Conservation (phyloP, 1,140 invertebrate genomes). For the Armadillidium nasatum region DNA sequence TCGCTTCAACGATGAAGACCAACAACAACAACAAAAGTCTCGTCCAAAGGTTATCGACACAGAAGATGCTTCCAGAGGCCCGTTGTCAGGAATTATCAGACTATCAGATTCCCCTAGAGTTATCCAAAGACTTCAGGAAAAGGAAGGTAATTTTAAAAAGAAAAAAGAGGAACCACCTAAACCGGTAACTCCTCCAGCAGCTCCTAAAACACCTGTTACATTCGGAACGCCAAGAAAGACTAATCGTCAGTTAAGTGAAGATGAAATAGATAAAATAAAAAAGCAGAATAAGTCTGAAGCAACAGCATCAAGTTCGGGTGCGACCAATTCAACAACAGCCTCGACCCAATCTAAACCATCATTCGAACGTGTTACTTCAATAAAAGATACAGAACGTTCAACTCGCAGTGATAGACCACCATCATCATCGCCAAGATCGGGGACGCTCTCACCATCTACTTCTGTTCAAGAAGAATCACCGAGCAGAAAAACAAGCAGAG, state of each 20-base stretch:
- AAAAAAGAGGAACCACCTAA: constrained; percentile 45
- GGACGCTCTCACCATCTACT: too few species aligned
- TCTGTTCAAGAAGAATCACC: constrained; percentile 47
- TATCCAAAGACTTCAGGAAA: constrained; percentile 71
- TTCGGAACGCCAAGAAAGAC: constrained; percentile 47
- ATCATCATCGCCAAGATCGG: constrained; percentile 45
- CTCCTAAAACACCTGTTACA: constrained; percentile 50
- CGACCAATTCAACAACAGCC: constrained; percentile 53
- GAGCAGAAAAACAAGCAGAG: constrained; percentile 41
- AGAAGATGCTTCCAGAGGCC: constrained; percentile 79
- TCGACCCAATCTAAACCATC: constrained; percentile 13
- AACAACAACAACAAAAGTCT: constrained; percentile 52
- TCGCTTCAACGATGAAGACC: constrained; percentile 41
- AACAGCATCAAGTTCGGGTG: constrained; percentile 51
- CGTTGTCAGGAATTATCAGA: constrained; percentile 64
- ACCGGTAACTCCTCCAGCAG: constrained; percentile 55
- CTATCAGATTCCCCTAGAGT: constrained; percentile 71
- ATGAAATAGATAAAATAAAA: constrained; percentile 83
- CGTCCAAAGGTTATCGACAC: constrained; percentile 78
- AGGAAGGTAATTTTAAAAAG: constrained; percentile 41
- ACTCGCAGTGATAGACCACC: constrained; percentile 48
- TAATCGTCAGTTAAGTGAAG: constrained; percentile 70
- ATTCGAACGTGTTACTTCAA: background rate
- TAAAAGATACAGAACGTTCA: constrained; percentile 42
- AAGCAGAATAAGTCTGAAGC: constrained; percentile 68